phyloP scores from a whole-genome alignment of 2,888 invertebrate species.

The Thelaira solivaga region DNA sequence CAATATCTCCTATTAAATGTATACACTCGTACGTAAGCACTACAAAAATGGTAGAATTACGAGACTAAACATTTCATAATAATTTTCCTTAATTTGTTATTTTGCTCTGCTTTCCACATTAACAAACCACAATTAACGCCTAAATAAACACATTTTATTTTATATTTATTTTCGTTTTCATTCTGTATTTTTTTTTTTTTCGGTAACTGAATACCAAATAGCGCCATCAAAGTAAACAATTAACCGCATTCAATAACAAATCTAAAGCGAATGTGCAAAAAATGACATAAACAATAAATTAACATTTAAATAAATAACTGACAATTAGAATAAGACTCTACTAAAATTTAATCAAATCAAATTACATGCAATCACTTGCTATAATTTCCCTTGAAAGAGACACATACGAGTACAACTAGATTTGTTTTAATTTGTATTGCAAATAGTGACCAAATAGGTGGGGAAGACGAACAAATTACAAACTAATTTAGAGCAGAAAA shows the following conservation, averaged over 20 bases:
- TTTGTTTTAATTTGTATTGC: background rate
- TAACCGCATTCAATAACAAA: constrained; percentile 40
- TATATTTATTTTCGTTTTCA: no score
- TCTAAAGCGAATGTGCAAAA: constrained; percentile 18
- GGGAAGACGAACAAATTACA: no score
- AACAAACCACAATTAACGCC: constrained; percentile 54
- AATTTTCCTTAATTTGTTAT: constrained; percentile 14
- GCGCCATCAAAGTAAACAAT: constrained; percentile 24
- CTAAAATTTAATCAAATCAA: constrained; percentile 30
- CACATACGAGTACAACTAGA: no score
- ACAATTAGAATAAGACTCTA: constrained; percentile 10
- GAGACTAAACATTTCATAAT: background rate
- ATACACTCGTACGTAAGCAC: background rate
- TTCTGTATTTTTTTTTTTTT: background rate
- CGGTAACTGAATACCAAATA: constrained; percentile 17
- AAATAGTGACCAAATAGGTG: background rate
- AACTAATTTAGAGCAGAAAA: no score
- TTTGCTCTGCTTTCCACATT: constrained; percentile 31
- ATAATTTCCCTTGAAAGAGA: constrained; percentile 16
- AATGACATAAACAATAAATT: constrained; percentile 39
- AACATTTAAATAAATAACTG: constrained; percentile 17
- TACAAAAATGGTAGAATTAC: background rate
- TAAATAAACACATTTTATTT: constrained; percentile 23
- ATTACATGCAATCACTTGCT: constrained; percentile 1
- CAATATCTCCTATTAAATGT: background rate